Base-by-base conservation (phyloP, 2,113 vertebrate genomes). In the Tragulus kanchil region DNA sequence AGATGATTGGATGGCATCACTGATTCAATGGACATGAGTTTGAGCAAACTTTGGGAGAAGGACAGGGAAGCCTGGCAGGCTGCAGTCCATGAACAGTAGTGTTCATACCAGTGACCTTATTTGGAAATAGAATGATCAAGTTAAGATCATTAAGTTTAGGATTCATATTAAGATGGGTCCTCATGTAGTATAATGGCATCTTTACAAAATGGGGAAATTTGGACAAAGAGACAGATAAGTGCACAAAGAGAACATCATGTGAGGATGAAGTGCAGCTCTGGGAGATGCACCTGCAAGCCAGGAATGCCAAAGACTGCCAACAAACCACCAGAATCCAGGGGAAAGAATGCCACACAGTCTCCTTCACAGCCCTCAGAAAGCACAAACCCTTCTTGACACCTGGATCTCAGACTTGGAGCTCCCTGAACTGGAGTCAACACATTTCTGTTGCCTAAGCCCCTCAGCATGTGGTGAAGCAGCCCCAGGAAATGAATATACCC, bases 241-340 rank as follows among this genome's bases (percentile, higher is more conserved):
- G 4, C 59, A 26, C 3, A 16, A 48, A 36, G 4, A 65, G 65
- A n/a, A 54, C 0, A 0, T 0, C 26, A 12, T 36, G n/a, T 1
- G 31, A 64, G 6, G 59, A 36, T 3, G 56, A 65, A 71, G 64
- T 36, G 50, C 19, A 4, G 42, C 10, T 28, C 50, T 13, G 17
- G 6, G 26, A 9, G 59, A n/a, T 0, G 12, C 2, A 7, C 3
- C 12, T 31, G 0, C 1, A 62, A 61, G 25, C 5, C 52, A 54
- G 14, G 67, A 28, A n/a, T 25, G 17, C 13, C 26, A 23, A 10
- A 19, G 54, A 17, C 0, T 4, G 42, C 28, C 19, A 15, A n/a
- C 8, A 17, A 45, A 12, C 14, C 31, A 1, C 19, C 14, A 17
- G 21, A 15, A 21, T 14, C 23, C 4, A 6, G 48, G 61, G 12